phyloP scores from a whole-genome alignment of 2,797 vertebrate genomes.

The Thamnophis elegans region DNA sequence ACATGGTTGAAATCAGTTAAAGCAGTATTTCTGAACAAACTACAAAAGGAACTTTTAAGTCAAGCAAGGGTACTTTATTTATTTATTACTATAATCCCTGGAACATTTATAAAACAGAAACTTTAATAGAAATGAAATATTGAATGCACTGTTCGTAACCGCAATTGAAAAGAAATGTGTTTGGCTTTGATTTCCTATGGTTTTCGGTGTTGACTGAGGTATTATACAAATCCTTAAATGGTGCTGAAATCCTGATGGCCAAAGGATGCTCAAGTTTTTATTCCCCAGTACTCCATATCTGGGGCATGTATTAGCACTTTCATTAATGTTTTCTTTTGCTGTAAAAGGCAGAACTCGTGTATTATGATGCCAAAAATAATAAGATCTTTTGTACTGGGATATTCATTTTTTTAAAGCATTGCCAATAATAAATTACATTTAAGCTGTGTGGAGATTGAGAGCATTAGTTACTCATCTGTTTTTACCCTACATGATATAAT shows the following conservation, averaged over 20 bases:
- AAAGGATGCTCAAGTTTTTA: not conserved
- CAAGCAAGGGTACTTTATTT: not conserved
- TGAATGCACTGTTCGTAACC: conserved; percentile 24
- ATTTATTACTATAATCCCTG: conserved; percentile 2
- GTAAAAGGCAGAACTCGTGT: conserved; percentile 14
- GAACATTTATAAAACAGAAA: conserved; percentile 23
- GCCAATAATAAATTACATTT: not conserved
- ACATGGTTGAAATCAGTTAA: conserved; percentile 38
- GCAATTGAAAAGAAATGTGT: conserved; percentile 28
- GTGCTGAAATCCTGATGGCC: not conserved
- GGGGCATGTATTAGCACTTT: conserved; percentile 13
- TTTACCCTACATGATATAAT: conserved; percentile 3
- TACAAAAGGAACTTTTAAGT: conserved; percentile 36
- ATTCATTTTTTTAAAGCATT: conserved; percentile 9
- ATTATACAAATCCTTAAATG: conserved; percentile 33
- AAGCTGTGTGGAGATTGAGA: not conserved
- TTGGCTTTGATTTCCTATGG: not conserved
- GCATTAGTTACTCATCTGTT: conserved; percentile 16
- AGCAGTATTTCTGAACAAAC: conserved; percentile 32
- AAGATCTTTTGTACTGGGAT: not conserved
- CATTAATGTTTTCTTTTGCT: conserved; percentile 38
- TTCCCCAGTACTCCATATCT: conserved; percentile 20
- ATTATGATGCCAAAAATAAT: conserved; percentile 28
- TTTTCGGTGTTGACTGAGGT: conserved; percentile 23
- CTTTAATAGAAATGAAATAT: conserved; percentile 26